Base-by-base conservation (phyloP, 2,113 vertebrate species). In the Triplophysa siluroides region DNA sequence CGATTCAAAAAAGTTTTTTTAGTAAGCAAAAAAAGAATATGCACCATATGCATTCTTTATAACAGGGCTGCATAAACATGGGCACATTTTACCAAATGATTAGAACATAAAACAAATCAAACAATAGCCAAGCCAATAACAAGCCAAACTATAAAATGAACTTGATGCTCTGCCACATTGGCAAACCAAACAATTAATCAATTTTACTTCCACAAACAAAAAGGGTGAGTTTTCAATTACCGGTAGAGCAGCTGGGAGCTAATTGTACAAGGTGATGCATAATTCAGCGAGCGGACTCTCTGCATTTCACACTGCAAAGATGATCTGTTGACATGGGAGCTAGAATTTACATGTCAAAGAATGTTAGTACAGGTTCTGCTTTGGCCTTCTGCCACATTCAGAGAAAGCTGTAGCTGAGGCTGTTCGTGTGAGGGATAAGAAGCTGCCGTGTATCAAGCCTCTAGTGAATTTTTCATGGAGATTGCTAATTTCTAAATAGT, bases 311-410 rank as follows among this genome's bases (percentile, higher is more conserved):
- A 18, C 7, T 54, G 65, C 66, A 56, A 43, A 19, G 71, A 66
- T 65, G 61, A 78, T 81, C 63, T 54, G 64, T 69, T 68, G 29
- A 83, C 72, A 45, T 60, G 65, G 68, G 86, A 83, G 52, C 64
- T 16, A 24, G 29, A 85, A 85, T 85, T 85, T 85, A 85, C 81
- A 86, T 86, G 83, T 86, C 81, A 86, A 86, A 86, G 77, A 76
- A 77, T 86, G 82, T 83, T 88, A 85, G 78, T 81, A 76, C 83
- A 82, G 81, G 79, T 80, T 78, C 62, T 63, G 54, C 58, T 64
- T 76, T 78, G 78, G 74, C 73, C 61, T n/a, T 29, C 33, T 23
- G 64, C 67, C 13, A 50, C 47, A 79, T 87, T 80, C 76, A 63
- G 33, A 38, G 79, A 77, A 41, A 78, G 61, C 43, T 80, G 78